Percentiles rank a stretch among this genome's conserved stretches.
These are phyloP conservation scores for Morelia viridis DNA, from an alignment of 2,797 vertebrate genomes.

Conservation along the genomic window DNA sequence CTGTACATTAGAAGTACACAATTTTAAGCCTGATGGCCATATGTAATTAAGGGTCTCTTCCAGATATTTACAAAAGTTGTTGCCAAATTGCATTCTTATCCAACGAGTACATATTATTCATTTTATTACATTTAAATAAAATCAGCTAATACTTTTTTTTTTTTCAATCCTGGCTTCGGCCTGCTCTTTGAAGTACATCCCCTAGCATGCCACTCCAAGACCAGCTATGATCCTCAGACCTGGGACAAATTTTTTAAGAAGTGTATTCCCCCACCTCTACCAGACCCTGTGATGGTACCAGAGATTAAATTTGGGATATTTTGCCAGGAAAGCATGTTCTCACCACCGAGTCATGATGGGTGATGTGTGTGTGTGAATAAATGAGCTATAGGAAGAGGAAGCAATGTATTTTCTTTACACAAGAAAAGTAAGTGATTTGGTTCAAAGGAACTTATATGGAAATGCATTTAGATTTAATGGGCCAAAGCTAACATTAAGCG, in stretches of 20 bases:
- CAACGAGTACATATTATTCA: background rate
- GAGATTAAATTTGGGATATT: background rate
- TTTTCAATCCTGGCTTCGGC: background rate
- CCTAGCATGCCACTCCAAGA: background rate
- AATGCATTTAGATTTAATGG: background rate
- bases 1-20: background rate
- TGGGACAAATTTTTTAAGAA: too few species aligned
- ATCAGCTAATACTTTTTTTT: background rate
- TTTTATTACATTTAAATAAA: background rate
- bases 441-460: background rate
- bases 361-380: background rate
- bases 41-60: background rate
- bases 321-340: background rate
- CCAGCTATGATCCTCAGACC: background rate
- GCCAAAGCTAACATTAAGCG: background rate
- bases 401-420: background rate
- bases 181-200: background rate
- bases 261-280: background rate
- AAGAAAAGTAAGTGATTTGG: background rate
- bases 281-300: background rate
- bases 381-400: background rate
- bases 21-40: background rate
- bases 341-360: background rate
- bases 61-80: background rate
- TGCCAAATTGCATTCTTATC: background rate